Conservation (phyloP, 2,888 invertebrate genomes). For the Eristalis intricaria region DNA sequence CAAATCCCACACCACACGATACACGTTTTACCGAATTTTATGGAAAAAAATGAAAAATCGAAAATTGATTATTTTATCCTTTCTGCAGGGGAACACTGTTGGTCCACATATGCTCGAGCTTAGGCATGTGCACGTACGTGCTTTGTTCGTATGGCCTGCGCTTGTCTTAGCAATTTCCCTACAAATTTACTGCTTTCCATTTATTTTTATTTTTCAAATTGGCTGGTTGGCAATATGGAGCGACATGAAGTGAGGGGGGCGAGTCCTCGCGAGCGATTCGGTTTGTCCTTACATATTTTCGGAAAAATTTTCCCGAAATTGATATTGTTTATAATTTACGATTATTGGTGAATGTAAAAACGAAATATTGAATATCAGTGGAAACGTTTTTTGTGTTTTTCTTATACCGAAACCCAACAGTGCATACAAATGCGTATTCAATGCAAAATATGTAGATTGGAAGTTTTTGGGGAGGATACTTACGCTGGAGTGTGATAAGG, state of each 20-base stretch:
- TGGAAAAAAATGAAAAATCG: constrained; percentile 65
- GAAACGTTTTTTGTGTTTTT: not conserved
- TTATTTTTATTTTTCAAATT: constrained; percentile 70
- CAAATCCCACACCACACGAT: constrained; percentile 7
- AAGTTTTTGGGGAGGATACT: not conserved
- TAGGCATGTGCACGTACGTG: constrained; percentile 17
- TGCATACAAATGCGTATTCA: constrained; percentile 49
- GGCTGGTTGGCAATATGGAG: constrained; percentile 55
- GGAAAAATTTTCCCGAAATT: constrained; percentile 54
- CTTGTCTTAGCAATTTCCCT: constrained; percentile 70
- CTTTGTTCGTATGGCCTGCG: constrained; percentile 25
- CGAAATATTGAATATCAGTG: constrained; percentile 61
- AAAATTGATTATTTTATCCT: constrained; percentile 67
- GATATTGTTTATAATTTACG: constrained; percentile 70
- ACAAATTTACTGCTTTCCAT: constrained; percentile 72
- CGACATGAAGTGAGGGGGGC: constrained; percentile 14
- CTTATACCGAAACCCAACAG: constrained; percentile 1
- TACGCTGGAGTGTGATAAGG: not conserved
- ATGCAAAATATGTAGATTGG: not conserved
- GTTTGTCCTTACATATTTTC: constrained; percentile 29
- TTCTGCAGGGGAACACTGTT: constrained; percentile 12
- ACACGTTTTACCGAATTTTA: constrained; percentile 51
- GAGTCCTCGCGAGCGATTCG: constrained; percentile 8
- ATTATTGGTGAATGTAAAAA: constrained; percentile 56
- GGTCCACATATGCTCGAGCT: constrained; percentile 57